Conservation (phyloP, 2,797 vertebrate genomes). For the Parotocinclus haroldoi region DNA sequence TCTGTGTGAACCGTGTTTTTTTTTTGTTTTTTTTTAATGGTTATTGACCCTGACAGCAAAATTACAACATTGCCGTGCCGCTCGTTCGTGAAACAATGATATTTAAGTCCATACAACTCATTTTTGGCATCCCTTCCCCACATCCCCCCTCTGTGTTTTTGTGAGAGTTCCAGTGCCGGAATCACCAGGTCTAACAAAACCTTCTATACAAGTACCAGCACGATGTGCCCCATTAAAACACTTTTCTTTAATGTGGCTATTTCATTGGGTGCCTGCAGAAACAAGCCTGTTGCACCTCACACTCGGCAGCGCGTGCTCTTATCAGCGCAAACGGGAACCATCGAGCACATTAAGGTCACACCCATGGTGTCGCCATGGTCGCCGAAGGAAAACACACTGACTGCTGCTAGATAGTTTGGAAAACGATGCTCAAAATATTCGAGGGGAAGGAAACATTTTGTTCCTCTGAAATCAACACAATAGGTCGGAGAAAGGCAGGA, state of each 20-base stretch:
- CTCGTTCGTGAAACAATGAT: too few relatives aligned
- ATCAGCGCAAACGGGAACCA: too few relatives aligned
- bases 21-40: not conserved
- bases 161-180: constrained; percentile 6
- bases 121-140: not conserved
- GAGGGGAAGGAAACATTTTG: too few relatives aligned
- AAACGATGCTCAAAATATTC: too few relatives aligned
- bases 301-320: not conserved
- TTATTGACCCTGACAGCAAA: not conserved
- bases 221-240: constrained; percentile 19
- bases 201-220: constrained; percentile 5
- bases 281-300: constrained; percentile 16
- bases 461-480: too few relatives aligned
- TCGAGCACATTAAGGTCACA: too few relatives aligned
- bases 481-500: too few relatives aligned
- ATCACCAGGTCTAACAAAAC: constrained; percentile 7
- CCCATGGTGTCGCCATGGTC: too few relatives aligned
- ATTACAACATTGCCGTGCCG: not conserved
- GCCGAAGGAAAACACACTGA: too few relatives aligned
- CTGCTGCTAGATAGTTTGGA: too few relatives aligned
- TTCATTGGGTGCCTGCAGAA: constrained; percentile 17
- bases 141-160: constrained; percentile 2
- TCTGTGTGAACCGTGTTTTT: too few relatives aligned
- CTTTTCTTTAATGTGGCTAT: constrained; percentile 33
- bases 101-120: constrained; percentile 1